These are phyloP conservation scores for Philotrypesis tridentata DNA, from an alignment of 1,140 invertebrate genomes.

Conservation along the genomic window DNA sequence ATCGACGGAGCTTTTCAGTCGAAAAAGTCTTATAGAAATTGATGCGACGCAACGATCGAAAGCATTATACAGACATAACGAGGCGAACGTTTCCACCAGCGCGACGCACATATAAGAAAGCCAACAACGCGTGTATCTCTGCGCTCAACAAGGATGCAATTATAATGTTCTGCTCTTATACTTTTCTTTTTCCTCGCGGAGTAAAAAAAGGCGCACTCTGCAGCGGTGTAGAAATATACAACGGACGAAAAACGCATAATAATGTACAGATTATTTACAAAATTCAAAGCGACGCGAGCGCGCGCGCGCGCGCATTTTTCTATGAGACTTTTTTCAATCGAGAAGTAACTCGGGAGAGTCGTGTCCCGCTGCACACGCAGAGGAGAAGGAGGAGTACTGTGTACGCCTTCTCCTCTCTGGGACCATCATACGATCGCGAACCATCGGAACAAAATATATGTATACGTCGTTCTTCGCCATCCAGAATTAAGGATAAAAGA, in stretches of 20 bases:
- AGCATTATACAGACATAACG: too few relatives aligned
- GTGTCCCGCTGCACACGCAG: too few relatives aligned
- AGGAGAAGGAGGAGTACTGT: too few relatives aligned
- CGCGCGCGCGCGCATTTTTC: neutral
- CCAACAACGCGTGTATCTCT: neutral
- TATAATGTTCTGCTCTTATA: too few relatives aligned
- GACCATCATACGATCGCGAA: too few relatives aligned
- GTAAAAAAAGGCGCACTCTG: neutral
- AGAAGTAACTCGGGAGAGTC: neutral
- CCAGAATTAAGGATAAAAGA: conserved; percentile 33
- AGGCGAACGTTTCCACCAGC: too few relatives aligned
- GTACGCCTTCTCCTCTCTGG: too few relatives aligned
- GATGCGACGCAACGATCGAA: neutral
- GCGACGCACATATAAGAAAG: neutral
- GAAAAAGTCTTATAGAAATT: conserved; percentile 50
- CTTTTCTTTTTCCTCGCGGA: too few relatives aligned
- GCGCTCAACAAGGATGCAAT: neutral
- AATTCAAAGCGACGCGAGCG: neutral
- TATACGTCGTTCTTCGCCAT: neutral
- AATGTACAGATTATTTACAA: neutral
- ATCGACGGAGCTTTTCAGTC: conserved; percentile 26
- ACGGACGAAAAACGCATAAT: neutral
- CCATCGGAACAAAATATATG: too few relatives aligned
- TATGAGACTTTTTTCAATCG: conserved; percentile 26
- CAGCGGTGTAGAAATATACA: neutral